Percentiles rank a stretch among this genome's conserved stretches.
phyloP scores from a whole-genome alignment of 2,113 vertebrate species.

The Leptosomus discolor region DNA sequence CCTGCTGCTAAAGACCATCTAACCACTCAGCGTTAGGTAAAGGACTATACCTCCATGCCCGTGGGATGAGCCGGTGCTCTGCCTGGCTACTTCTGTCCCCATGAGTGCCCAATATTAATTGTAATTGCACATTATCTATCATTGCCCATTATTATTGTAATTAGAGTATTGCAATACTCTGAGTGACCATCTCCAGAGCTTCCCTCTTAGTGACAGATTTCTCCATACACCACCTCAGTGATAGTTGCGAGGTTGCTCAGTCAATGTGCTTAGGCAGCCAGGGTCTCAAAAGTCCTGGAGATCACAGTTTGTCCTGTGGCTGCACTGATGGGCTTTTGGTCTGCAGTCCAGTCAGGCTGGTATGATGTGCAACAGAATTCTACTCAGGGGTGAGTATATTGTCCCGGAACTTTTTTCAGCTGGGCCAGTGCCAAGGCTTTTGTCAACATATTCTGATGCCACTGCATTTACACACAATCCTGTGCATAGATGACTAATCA shows the following conservation, averaged over 20 bases:
- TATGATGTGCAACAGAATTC: not conserved
- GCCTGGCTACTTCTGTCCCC: not conserved
- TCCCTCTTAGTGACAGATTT: not conserved
- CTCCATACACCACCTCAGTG: not conserved
- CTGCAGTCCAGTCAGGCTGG: not conserved
- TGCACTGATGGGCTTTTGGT: not conserved
- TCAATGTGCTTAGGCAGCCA: not conserved
- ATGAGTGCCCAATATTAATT: not conserved
- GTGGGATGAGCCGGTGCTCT: not conserved
- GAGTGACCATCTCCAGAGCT: not conserved
- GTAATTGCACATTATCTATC: not conserved
- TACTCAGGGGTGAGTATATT: not conserved
- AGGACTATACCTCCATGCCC: not conserved
- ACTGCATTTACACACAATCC: not conserved
- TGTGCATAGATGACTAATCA: not conserved
- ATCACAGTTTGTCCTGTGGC: not conserved
- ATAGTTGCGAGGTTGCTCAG: fast-evolving
- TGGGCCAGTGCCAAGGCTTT: not conserved
- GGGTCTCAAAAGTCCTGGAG: not conserved
- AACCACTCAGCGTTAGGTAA: not conserved
- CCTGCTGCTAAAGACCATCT: not conserved
- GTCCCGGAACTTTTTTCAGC: not conserved
- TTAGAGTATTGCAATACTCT: not conserved
- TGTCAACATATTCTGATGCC: not conserved
- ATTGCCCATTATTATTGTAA: not conserved